These are phyloP conservation scores for Gnatocerus cornutus DNA, from an alignment of 2,888 invertebrate species.

Conservation along the genomic window DNA sequence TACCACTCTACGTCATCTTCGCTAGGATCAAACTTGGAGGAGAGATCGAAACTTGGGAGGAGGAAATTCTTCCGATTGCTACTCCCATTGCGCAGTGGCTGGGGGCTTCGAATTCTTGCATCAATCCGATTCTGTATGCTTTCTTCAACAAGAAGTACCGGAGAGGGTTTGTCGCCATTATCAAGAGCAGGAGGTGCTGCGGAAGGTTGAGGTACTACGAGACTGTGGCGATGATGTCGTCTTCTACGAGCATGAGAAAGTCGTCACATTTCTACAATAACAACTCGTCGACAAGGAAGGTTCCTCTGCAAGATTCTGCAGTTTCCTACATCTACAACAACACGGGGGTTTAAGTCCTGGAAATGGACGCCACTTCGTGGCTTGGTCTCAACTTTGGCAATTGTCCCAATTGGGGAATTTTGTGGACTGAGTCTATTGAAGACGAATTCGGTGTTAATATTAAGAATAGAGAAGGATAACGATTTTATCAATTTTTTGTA, in stretches of 20 bases:
- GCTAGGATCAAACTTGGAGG: conserved; percentile 89
- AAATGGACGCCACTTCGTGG: conserved; percentile 58
- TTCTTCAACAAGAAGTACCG: conserved; percentile 96
- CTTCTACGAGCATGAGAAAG: conserved; percentile 88
- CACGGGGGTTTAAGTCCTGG: conserved; percentile 79
- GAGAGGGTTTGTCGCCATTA: conserved; percentile 90
- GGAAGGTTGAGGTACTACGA: conserved; percentile 90
- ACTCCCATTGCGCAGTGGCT: conserved; percentile 95
- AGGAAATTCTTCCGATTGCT: conserved; percentile 84
- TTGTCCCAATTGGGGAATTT: conserved; percentile 24
- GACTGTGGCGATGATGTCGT: conserved; percentile 88
- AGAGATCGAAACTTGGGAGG: conserved; percentile 83
- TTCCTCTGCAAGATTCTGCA: conserved; percentile 67
- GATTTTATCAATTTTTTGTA: conserved; percentile 32
- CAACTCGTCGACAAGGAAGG: conserved; percentile 72
- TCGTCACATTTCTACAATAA: conserved; percentile 89
- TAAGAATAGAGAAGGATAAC: conserved; percentile 40
- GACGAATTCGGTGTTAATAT: conserved; percentile 47
- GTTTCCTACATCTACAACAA: conserved; percentile 79
- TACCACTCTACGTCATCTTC: conserved; percentile 92
- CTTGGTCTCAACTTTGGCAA: conserved; percentile 25
- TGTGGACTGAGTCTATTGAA: conserved; percentile 48
- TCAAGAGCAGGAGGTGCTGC: conserved; percentile 90
- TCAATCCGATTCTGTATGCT: conserved; percentile 95
- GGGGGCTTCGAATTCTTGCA: conserved; percentile 95